A percentile compares a stretch with the other conserved stretches of the same genome.
These are phyloP conservation scores for Danio kyathit DNA, from an alignment of 2,797 vertebrate genomes.

Conservation along the genomic window DNA sequence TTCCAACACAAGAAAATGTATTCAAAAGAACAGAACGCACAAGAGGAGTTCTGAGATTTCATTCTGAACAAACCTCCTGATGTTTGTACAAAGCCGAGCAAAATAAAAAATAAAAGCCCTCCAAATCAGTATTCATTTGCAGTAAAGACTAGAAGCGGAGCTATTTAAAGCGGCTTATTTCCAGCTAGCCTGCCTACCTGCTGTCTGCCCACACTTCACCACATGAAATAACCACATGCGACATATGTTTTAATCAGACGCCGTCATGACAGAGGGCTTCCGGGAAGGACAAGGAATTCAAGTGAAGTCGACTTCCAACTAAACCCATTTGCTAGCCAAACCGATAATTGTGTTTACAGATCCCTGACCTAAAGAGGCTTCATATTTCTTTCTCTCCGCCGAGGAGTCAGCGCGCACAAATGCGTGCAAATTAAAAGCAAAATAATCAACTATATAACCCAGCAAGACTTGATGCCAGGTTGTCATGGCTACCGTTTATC, in stretches of 20 bases:
- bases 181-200: constrained; percentile 40
- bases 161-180: constrained; percentile 58
- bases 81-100: constrained; percentile 25
- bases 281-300: constrained; percentile 9
- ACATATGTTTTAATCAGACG: constrained; percentile 49
- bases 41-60: constrained; percentile 2
- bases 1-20: not conserved
- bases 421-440: constrained; percentile 71
- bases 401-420: constrained; percentile 62
- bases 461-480: constrained; percentile 66
- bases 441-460: constrained; percentile 76
- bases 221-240: constrained; percentile 42
- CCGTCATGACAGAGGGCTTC: constrained; percentile 33
- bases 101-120: constrained; percentile 29
- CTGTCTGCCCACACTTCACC: constrained; percentile 48
- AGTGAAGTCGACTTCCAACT: constrained; percentile 1
- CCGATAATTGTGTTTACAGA: constrained; percentile 42
- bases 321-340: constrained; percentile 55
- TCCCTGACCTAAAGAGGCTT: constrained; percentile 16
- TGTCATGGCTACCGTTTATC: constrained; percentile 72
- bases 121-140: constrained; percentile 46
- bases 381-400: not conserved
- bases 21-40: not conserved
- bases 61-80: constrained; percentile 22
- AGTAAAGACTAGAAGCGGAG: constrained; percentile 46